Evolutionary conservation across 23 tunicate genomes (phyloP), one percentile per base, ranked within the genome.

Genomic region (Diplosoma virens): DNA sequence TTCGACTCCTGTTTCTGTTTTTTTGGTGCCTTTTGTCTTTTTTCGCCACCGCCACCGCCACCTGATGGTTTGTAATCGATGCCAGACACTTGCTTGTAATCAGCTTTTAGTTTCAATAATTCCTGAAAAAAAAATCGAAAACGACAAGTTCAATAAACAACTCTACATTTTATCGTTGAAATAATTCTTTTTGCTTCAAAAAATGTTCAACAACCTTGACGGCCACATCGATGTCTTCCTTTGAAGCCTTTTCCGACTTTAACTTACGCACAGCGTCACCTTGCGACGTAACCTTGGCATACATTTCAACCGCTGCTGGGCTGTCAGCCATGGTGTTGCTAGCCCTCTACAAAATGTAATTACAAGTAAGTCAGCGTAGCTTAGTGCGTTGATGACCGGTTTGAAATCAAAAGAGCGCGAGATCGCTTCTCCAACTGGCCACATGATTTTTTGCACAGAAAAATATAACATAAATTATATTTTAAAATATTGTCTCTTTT

Each of bases 231-330:
- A 89, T 76, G 3, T 76, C 81, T 6, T 59, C 87, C 64, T 95
- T 95, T 2, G 88, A 34, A 47, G 99, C 93, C 76, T 85, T 81
- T 36, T 80, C 83, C 2, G 87, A 47, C 71, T 95, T 95, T 37
- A 95, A 71, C 52, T 88, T 76, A 17, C 99, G 71, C 3, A 95
- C 99, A 3, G 24, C 35, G 61, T 79, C 78, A 14, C 99, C 99
- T 80, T 88, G 99, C 0, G 72, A 71, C 1, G 95, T 73, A 26
- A 95, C 85, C 65, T 87, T 83, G 4, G 72, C 81, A 27, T 75
- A 67, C 23, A 86, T 23, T 17, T 71, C 73, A 6, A 14, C 5
- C 5, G 20, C 54, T 3, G 25, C 54, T 36, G 75, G 54, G 30
- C 25, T 68, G 52, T 34, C 52, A 33, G 54, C 5, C 75, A 36